Percentiles rank a stretch among this genome's conserved stretches.
These are phyloP conservation scores for Caretta caretta DNA, from an alignment of 2,113 vertebrate genomes.

Conservation along the genomic window DNA sequence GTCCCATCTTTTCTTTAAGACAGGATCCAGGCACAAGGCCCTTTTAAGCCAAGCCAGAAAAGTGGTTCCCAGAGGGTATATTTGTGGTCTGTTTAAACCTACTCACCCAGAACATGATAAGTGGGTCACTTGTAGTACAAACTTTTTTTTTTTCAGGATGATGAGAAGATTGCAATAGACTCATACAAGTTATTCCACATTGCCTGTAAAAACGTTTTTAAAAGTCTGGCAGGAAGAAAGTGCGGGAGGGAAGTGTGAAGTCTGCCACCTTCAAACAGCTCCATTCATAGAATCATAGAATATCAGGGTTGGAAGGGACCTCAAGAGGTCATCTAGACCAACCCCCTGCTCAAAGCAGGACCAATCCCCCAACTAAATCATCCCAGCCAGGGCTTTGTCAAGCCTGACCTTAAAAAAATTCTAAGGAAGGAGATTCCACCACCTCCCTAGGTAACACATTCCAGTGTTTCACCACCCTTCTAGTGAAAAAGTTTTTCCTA, in stretches of 20 bases:
- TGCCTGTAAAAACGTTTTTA: neutral
- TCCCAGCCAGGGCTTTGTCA: too few species aligned
- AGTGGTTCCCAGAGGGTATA: conserved; percentile 7
- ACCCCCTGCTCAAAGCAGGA: too few species aligned
- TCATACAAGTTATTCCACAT: neutral
- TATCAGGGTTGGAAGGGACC: too few species aligned
- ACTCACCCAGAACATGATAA: conserved; percentile 38
- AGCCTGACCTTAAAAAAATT: too few species aligned
- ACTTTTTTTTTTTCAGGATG: neutral
- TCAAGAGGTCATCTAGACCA: too few species aligned
- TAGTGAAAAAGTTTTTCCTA: too few species aligned
- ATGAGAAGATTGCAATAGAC: neutral
- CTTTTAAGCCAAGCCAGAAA: conserved; percentile 11
- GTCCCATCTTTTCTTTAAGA: neutral
- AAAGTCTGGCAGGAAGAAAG: neutral
- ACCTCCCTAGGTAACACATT: too few species aligned
- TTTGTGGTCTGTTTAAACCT: conserved; percentile 39
- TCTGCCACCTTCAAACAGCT: neutral
- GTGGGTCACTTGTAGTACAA: neutral
- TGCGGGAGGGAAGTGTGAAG: neutral
- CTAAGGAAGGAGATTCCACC: too few species aligned
- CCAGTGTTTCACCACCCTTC: too few species aligned
- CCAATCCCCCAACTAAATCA: too few species aligned
- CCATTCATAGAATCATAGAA: neutral
- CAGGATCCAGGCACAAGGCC: neutral